Base-by-base conservation (phyloP, 2,888 invertebrate species). In the Lasioglossum leucozonium region DNA sequence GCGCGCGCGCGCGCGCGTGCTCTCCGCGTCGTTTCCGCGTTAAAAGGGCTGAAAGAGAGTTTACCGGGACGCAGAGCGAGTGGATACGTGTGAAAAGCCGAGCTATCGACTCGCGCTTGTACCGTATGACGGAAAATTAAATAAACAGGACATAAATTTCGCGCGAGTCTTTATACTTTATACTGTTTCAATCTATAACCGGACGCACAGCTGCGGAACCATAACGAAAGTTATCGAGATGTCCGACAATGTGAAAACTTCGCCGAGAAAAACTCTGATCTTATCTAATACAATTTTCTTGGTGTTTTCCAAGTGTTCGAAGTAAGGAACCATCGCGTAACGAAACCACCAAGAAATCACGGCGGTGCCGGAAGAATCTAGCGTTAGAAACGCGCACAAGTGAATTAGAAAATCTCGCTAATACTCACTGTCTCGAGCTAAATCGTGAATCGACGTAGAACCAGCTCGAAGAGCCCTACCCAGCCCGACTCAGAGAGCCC, bases 401-500 rank as follows among this genome's bases (percentile, higher is more conserved):
- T 37, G 81, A 69, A 26, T 67, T 58, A 58, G 65, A 65, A 75
- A 55, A 55, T 69, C 11, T n/a, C 11, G 22, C 5, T 10, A 37
- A 40, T 40, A 40, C 69, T n/a, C 37, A 37, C 13, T 11, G 40
- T 40, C 37, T 22, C 0, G 11, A 40, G 40, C 40, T 22, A 22
- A 69, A 40, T 40, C 71, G 34, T 69, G 83, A 73, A 74, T 73
- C 51, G 55, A 69, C 62, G 73, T 51, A 42, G 71, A 87, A 88
- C 82, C 73, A 51, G 65, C 74, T n/a, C n/a, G 69, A 62, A 78
- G 79, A 89, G 79, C 78, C 1, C 40, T 86, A 73, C 83, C 55
- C 79, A 72, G 73, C 82, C 85, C 37, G 85, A 72, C 83, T 40
- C 81, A 74, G n/a, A n/a, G 16, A 44, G 75, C 81, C 87, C 55